phyloP scores from a whole-genome alignment of 2,888 invertebrate genomes.

The Perdita meconis region DNA sequence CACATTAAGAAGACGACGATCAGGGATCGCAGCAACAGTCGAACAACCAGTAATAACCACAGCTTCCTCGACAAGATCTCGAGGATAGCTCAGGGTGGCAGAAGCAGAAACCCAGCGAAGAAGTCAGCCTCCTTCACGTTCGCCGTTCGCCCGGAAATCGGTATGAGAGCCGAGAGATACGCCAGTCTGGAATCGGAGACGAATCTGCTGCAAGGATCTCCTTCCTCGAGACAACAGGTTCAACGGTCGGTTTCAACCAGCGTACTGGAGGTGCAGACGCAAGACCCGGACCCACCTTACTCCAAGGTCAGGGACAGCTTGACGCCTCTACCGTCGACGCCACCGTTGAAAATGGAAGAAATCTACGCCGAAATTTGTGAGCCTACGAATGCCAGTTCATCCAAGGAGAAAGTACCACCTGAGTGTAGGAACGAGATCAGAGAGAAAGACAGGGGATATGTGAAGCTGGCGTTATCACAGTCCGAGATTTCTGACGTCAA shows the following conservation, averaged over 20 bases:
- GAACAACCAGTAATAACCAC: slow-evolving; percentile 68
- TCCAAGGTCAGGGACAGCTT: slow-evolving; percentile 82
- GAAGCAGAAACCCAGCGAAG: slow-evolving; percentile 81
- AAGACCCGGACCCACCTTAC: slow-evolving; percentile 81
- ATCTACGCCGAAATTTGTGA: slow-evolving; percentile 84
- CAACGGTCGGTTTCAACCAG: slow-evolving; percentile 82
- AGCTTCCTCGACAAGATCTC: slow-evolving; percentile 79
- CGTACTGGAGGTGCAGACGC: slow-evolving; percentile 77
- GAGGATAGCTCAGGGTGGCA: slow-evolving; percentile 81
- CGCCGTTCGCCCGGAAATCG: slow-evolving; percentile 81
- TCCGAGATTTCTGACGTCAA: slow-evolving; percentile 79
- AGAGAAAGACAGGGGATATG: slow-evolving; percentile 80
- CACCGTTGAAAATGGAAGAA: slow-evolving; percentile 79
- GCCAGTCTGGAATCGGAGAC: slow-evolving; percentile 81
- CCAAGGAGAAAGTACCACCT: slow-evolving; percentile 71
- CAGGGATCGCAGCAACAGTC: slow-evolving; percentile 76
- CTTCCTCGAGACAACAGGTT: slow-evolving; percentile 74
- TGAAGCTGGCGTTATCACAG: slow-evolving; percentile 77
- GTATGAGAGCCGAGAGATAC: slow-evolving; percentile 82
- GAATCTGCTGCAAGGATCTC: slow-evolving; percentile 70
- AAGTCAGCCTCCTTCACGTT: slow-evolving; percentile 83
- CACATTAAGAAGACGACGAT: slow-evolving; percentile 82
- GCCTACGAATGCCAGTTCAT: slow-evolving; percentile 58
- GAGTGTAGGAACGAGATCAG: slow-evolving; percentile 61
- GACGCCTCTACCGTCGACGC: slow-evolving; percentile 78